Percentiles rank a stretch among this genome's conserved stretches.
These are phyloP conservation scores for Vombatus ursinus DNA, from an alignment of 2,113 vertebrate species.

Conservation along the genomic window DNA sequence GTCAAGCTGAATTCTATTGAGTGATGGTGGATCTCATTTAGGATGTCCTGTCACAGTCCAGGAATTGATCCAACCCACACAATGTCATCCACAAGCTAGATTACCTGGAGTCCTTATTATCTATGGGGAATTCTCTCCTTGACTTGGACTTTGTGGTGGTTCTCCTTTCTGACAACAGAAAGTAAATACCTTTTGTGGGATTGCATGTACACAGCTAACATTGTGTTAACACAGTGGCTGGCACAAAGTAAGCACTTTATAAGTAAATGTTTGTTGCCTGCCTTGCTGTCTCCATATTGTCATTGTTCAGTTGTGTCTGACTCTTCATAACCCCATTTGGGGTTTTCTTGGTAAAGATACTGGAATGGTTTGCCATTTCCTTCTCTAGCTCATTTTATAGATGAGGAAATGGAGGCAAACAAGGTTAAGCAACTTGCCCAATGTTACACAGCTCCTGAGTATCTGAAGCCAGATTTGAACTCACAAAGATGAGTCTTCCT, in stretches of 20 bases:
- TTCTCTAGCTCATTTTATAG: neutral
- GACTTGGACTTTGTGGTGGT: neutral
- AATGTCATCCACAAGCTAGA: neutral
- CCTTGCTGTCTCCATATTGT: neutral
- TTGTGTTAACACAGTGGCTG: neutral
- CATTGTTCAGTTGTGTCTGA: neutral
- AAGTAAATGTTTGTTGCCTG: neutral
- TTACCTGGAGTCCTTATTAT: neutral
- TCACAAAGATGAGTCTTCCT: neutral
- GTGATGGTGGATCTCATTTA: neutral
- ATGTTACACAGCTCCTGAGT: neutral
- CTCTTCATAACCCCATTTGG: neutral
- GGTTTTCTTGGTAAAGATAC: neutral
- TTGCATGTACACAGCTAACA: neutral
- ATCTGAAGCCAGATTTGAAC: neutral
- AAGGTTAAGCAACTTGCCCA: neutral
- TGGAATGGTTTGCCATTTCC: neutral
- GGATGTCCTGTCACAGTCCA: neutral
- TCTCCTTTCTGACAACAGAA: neutral
- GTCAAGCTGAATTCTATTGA: neutral
- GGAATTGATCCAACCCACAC: neutral
- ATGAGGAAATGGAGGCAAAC: neutral
- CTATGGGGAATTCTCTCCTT: neutral
- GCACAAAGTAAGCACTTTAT: neutral
- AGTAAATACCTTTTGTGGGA: neutral